These are phyloP conservation scores for Ctenodactylus gundi DNA, from an alignment of 2,113 vertebrate species.

Conservation along the genomic window DNA sequence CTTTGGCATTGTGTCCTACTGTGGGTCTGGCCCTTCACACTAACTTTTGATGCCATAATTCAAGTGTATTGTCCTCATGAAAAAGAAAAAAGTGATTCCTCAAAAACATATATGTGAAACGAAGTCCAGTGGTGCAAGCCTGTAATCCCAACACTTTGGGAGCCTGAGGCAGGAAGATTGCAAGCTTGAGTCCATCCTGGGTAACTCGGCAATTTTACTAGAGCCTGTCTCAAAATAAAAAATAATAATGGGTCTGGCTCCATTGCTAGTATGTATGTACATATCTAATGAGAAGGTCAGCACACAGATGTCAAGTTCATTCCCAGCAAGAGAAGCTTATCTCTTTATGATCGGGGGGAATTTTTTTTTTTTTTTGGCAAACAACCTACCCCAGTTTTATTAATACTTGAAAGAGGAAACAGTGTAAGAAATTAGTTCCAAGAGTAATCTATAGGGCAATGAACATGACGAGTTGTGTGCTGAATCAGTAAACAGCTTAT, in stretches of 20 bases:
- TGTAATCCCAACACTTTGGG: too few relatives aligned
- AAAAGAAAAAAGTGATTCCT: constrained; percentile 9
- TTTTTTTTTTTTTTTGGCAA: not conserved
- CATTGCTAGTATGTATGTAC: too few relatives aligned
- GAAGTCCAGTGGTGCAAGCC: too few relatives aligned
- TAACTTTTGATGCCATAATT: constrained; percentile 29
- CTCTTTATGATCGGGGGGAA: not conserved
- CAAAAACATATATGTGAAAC: not conserved
- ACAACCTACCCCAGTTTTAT: not conserved
- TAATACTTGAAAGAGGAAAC: not conserved
- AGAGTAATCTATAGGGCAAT: not conserved
- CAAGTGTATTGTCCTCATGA: not conserved
- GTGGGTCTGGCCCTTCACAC: not conserved
- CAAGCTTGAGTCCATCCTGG: too few relatives aligned
- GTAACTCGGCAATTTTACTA: too few relatives aligned
- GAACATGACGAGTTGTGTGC: not conserved
- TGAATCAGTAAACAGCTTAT: not conserved
- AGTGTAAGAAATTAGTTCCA: not conserved
- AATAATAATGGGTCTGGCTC: too few relatives aligned
- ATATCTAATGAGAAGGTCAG: not conserved
- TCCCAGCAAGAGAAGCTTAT: not conserved
- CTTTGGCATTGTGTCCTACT: not conserved
- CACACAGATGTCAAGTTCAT: not conserved
- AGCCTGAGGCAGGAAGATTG: too few relatives aligned
- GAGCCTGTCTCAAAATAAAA: too few relatives aligned